phyloP scores from a whole-genome alignment of 2,888 invertebrate genomes.

The Cosmia trapezina region DNA sequence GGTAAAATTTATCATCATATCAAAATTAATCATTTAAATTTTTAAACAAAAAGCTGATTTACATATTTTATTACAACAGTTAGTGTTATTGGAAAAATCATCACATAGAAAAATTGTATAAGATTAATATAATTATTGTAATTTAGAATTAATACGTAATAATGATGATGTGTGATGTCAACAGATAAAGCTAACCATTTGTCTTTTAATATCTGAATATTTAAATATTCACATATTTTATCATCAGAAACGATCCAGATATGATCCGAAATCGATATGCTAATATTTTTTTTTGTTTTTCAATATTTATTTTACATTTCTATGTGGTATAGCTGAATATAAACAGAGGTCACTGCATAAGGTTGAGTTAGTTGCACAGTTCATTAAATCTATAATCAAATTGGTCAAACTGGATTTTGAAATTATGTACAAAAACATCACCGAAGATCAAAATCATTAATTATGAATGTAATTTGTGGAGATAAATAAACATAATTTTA shows the following conservation, averaged over 20 bases:
- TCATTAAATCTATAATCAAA: conserved; percentile 40
- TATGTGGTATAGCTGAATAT: conserved; percentile 17
- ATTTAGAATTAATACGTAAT: conserved; percentile 15
- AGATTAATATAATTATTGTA: not conserved
- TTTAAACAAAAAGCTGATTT: conserved; percentile 15
- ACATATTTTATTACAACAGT: not conserved
- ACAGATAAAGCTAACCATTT: conserved; percentile 18
- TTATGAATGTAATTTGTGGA: too few relatives aligned
- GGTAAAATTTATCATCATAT: not conserved
- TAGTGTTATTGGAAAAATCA: conserved; percentile 24
- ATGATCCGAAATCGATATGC: conserved; percentile 51
- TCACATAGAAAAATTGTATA: conserved; percentile 8
- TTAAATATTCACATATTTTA: not conserved
- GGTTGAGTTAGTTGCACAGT: conserved; percentile 33
- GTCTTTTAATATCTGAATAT: conserved; percentile 6
- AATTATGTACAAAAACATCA: conserved; percentile 9
- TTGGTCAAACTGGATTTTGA: conserved; percentile 14
- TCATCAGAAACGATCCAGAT: conserved; percentile 22
- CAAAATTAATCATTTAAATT: conserved; percentile 5
- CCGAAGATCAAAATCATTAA: conserved; percentile 30
- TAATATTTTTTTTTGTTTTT: conserved; percentile 28
- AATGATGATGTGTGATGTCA: conserved; percentile 29
- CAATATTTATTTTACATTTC: conserved; percentile 23
- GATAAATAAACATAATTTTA: too few relatives aligned
- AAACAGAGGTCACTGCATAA: conserved; percentile 43